phyloP scores from a whole-genome alignment of 2,888 invertebrate species.

The Calephelis perditalis region DNA sequence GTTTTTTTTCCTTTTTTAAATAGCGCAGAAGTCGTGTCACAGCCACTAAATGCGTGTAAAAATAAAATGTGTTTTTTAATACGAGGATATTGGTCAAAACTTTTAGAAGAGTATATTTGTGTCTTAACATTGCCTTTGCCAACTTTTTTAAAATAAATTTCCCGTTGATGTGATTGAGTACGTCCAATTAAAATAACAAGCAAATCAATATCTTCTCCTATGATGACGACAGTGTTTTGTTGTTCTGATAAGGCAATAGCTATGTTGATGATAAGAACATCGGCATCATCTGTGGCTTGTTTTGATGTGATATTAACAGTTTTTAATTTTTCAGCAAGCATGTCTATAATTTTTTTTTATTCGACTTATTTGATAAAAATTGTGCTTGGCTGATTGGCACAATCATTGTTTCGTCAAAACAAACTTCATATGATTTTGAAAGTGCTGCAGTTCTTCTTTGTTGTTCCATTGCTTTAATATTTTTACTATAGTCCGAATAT shows the following conservation, averaged over 20 bases:
- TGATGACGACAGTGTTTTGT: constrained; percentile 36
- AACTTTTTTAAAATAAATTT: constrained; percentile 42
- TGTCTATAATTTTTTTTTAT: constrained; percentile 33
- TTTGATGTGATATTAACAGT: constrained; percentile 41
- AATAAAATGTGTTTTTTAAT: constrained; percentile 33
- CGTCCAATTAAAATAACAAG: constrained; percentile 44
- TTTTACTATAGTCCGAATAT: constrained; percentile 38
- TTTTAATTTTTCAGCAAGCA: constrained; percentile 42
- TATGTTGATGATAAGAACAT: constrained; percentile 45
- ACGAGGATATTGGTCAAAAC: constrained; percentile 40
- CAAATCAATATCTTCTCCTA: constrained; percentile 47
- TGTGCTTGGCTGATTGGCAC: constrained; percentile 31
- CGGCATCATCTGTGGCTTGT: constrained; percentile 45
- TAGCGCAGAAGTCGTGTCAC: constrained; percentile 36
- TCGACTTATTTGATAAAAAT: constrained; percentile 28
- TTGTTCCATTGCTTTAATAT: constrained; percentile 44
- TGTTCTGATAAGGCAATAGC: constrained; percentile 36
- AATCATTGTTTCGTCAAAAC: constrained; percentile 39
- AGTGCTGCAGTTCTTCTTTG: constrained; percentile 44
- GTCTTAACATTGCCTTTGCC: constrained; percentile 44
- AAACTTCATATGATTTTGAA: constrained; percentile 43
- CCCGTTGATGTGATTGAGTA: constrained; percentile 33
- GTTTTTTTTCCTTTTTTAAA: constrained; percentile 35
- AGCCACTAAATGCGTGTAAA: constrained; percentile 35
- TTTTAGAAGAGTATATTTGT: constrained; percentile 41